Percentiles rank a stretch among this genome's conserved stretches.
phyloP scores from a whole-genome alignment of 2,113 vertebrate species.

The Thalassarche chlororhynchos region DNA sequence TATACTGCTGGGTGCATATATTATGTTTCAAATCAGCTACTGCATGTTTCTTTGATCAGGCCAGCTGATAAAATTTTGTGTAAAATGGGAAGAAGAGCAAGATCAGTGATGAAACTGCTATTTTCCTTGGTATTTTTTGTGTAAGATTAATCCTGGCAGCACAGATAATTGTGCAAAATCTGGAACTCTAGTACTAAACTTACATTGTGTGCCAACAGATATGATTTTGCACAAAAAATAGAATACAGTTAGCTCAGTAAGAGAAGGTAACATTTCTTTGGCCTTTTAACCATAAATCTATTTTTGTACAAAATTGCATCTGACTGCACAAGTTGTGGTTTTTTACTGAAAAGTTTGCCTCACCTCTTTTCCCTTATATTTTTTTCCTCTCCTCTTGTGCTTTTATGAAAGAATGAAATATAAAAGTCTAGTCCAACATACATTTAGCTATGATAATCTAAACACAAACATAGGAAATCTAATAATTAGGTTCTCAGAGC shows the following conservation, averaged over 20 bases:
- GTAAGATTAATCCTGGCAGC: constrained; percentile 1
- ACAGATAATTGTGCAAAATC: neutral
- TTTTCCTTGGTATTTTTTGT: neutral
- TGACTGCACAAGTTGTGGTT: neutral
- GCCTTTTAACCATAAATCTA: neutral
- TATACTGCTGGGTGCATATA: neutral
- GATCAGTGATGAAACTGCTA: constrained; percentile 15
- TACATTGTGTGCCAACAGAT: neutral
- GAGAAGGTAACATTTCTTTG: neutral
- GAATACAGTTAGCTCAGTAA: neutral
- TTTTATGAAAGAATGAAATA: neutral
- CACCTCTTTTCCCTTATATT: neutral
- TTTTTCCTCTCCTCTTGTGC: neutral
- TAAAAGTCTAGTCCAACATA: neutral
- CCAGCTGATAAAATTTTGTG: neutral
- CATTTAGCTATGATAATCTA: neutral
- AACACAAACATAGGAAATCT: neutral
- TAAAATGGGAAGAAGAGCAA: constrained; percentile 33
- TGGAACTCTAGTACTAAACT: neutral
- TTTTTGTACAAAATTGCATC: constrained; percentile 12
- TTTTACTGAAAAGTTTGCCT: neutral
- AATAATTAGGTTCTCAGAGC: neutral
- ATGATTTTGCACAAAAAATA: constrained; percentile 19
- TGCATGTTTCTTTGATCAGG: neutral
- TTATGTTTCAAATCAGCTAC: neutral